A percentile compares a stretch with the other conserved stretches of the same genome.
Evolutionary conservation across 2,888 invertebrate genomes (phyloP).

Genomic region (Alviniconcha strummeri): DNA sequence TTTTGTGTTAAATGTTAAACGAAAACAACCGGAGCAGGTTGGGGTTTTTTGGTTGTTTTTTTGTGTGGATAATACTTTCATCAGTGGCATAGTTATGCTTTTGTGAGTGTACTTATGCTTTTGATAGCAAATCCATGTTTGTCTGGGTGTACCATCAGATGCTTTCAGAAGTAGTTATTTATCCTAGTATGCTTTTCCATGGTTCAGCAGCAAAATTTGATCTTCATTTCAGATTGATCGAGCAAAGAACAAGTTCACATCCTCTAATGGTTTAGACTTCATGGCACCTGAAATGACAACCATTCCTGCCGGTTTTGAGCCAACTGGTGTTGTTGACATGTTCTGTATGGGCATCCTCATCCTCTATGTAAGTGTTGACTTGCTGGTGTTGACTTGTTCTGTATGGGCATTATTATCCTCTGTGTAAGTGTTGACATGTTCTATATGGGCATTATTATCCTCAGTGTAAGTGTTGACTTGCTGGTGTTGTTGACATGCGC

Average conservation of each 20-base stretch:
- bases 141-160: not conserved
- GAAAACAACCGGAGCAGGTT: no score
- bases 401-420: not conserved
- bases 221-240: conserved; percentile 48
- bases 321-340: conserved; percentile 50
- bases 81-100: no score
- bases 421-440: conserved; percentile 37
- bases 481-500: conserved; percentile 25
- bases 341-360: conserved; percentile 58
- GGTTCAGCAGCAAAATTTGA: no score
- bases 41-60: no score
- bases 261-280: conserved; percentile 57
- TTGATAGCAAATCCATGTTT: no score
- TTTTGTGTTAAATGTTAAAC: no score
- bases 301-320: conserved; percentile 39
- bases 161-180: not conserved
- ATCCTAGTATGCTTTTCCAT: not conserved
- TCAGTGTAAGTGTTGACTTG: no score
- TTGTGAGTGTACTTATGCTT: no score
- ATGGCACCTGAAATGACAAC: conserved; percentile 56
- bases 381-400: not conserved
- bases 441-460: no score
- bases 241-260: conserved; percentile 49
- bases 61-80: no score
- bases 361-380: conserved; percentile 51